Base-by-base conservation (phyloP, 2,797 vertebrate species). In the Phaenicophaeus curvirostris region DNA sequence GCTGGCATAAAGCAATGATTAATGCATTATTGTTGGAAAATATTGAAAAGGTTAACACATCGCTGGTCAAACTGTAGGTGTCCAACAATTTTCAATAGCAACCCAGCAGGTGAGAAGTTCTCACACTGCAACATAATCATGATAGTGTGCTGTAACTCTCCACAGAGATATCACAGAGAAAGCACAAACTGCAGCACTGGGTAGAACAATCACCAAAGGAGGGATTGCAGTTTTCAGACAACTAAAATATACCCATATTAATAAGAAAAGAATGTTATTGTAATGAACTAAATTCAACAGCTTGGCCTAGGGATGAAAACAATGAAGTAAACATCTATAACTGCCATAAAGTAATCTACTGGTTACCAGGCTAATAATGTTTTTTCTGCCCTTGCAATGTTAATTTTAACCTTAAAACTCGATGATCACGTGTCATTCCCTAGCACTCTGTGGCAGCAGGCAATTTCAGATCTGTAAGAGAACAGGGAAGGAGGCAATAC, bases 1-100 rank as follows among this genome's bases (percentile, higher is more conserved):
- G 4, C 67, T 58, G 66, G 72, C 77, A 84, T 9, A 71, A 96
- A 95, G 65, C 78, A 96, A 72, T 65, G 67, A 73, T 79, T 90
- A 94, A 94, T 77, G 87, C 87, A 53, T 89, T 96, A 55, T 81
- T 55, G 74, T 33, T 39, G 93, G 80, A 85, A 62, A 62, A 51
- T 27, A 85, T 3, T 95, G 42, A 74, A 93, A 80, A 96, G 65
- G 78, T 90, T 90, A 81, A 90, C 62, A 85, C 15, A 9, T 1
- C 44, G 76, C 76, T 93, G 76, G 90, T 37, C 61, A 89, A 96
- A 95, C 54, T 42, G 69, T 8, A 88, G 86, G 66, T 82, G 90
- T 83, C 50, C 75, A 91, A 91, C 55, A 73, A 41, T 37, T 92
- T 90, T 72, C 92, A 95, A 5, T 0, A 78, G 81, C 67, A 96